Percentiles rank a stretch among this genome's conserved stretches.
These are phyloP conservation scores for Lasiommata megera DNA, from an alignment of 2,888 invertebrate genomes.

Conservation along the genomic window DNA sequence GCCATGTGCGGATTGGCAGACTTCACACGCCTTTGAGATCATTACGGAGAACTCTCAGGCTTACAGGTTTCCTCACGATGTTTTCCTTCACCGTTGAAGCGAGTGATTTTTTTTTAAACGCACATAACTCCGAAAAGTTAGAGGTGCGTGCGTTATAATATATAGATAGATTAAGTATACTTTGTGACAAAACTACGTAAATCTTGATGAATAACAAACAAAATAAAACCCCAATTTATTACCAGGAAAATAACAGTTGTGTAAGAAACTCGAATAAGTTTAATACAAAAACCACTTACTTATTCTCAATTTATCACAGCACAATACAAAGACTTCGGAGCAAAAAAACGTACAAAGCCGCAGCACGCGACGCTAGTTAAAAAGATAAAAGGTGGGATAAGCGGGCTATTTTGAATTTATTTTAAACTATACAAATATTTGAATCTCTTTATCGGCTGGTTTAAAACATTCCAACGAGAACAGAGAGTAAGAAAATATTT, in stretches of 20 bases:
- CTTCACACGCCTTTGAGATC: too few relatives aligned
- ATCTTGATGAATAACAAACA: neutral
- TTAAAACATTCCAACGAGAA: conserved; percentile 22
- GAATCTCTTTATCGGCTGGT: conserved; percentile 21
- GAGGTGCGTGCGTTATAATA: too few relatives aligned
- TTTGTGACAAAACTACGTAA: neutral
- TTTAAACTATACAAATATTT: conserved; percentile 26
- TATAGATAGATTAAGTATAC: too few relatives aligned
- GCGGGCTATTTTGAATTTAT: conserved; percentile 23
- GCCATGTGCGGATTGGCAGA: too few relatives aligned
- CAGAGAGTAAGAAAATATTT: conserved; percentile 2
- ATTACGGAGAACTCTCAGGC: too few relatives aligned
- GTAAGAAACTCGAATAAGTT: neutral
- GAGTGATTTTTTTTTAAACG: too few relatives aligned
- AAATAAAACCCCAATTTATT: neutral
- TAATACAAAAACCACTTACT: conserved; percentile 8
- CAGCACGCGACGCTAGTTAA: conserved; percentile 25
- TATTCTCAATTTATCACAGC: conserved; percentile 14
- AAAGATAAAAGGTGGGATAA: conserved; percentile 19
- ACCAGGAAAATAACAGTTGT: neutral
- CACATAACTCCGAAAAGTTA: too few relatives aligned
- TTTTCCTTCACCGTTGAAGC: too few relatives aligned
- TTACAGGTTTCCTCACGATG: too few relatives aligned
- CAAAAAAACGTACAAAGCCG: conserved; percentile 16
- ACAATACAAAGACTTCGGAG: conserved; percentile 3